Percentiles rank a stretch among this genome's conserved stretches.
Evolutionary conservation across 2,888 invertebrate genomes (phyloP).

Genomic region (Tetranychus truncatus): DNA sequence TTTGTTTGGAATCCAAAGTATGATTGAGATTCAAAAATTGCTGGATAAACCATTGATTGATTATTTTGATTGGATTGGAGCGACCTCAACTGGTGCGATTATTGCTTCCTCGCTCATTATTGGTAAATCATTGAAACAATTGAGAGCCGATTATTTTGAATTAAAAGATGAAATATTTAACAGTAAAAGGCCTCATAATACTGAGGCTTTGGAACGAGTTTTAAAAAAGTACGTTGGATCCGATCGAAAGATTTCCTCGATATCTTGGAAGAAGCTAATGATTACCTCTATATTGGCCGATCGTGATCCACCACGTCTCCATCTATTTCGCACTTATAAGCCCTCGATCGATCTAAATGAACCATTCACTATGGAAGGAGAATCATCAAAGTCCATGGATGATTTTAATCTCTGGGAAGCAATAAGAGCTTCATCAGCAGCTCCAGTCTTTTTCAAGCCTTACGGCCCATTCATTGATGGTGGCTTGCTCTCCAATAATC

Average conservation of each 20-base stretch:
- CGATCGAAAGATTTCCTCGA: conserved; percentile 67
- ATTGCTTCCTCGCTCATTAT: conserved; percentile 62
- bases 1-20: conserved; percentile 55
- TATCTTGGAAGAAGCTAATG: conserved; percentile 54
- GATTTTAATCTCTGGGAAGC: conserved; percentile 52
- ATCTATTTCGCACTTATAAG: conserved; percentile 77
- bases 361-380: conserved; percentile 35
- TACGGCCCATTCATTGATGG: conserved; percentile 43
- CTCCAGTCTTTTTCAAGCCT: conserved; percentile 72
- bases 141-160: conserved; percentile 71
- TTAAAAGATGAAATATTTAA: conserved; percentile 84
- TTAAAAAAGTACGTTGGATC: conserved; percentile 70
- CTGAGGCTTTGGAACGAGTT: conserved; percentile 63
- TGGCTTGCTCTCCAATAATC: conserved; percentile 89
- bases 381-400: background rate
- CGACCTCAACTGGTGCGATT: conserved; percentile 71
- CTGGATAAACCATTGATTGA: conserved; percentile 52
- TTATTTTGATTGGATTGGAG: conserved; percentile 91
- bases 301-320: conserved; percentile 75
- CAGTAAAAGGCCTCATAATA: conserved; percentile 74
- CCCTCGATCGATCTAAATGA: conserved; percentile 56
- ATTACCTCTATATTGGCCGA: conserved; percentile 77
- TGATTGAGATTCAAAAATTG: conserved; percentile 50
- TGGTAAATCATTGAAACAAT: conserved; percentile 43
- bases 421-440: conserved; percentile 82